Conservation (phyloP, 2,113 vertebrate genomes). For the Peucedramus taeniatus region DNA sequence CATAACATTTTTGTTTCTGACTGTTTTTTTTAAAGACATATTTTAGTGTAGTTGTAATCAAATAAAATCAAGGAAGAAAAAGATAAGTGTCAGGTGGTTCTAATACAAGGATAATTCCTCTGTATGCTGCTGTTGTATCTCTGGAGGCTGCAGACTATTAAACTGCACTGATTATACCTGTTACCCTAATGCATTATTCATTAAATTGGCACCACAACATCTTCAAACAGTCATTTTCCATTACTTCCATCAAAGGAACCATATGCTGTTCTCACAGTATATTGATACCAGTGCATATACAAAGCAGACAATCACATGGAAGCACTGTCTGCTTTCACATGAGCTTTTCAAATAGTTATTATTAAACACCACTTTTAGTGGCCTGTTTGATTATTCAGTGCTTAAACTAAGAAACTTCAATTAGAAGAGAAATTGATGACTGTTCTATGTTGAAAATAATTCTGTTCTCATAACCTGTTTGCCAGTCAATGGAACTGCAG, state of each 20-base stretch:
- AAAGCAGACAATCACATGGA: constrained; percentile 37
- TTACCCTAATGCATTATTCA: constrained; percentile 85
- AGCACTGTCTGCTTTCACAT: constrained; percentile 22
- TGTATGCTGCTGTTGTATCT: constrained; percentile 49
- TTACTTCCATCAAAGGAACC: constrained; percentile 80
- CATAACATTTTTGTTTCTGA: background rate
- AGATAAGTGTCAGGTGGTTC: background rate
- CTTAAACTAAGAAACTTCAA: constrained; percentile 14
- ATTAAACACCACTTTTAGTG: constrained; percentile 14
- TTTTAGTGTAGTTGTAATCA: background rate
- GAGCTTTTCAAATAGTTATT: constrained; percentile 39
- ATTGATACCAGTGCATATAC: constrained; percentile 12
- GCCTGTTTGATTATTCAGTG: constrained; percentile 31
- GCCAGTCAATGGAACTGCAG: background rate
- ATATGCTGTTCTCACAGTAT: constrained; percentile 69
- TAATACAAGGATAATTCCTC: constrained; percentile 1
- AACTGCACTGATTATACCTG: constrained; percentile 82
- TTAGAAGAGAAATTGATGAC: background rate
- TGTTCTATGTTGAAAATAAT: background rate
- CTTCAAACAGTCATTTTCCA: constrained; percentile 83
- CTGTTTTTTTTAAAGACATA: background rate
- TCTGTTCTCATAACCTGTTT: background rate
- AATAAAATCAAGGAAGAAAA: background rate
- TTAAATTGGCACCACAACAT: constrained; percentile 71
- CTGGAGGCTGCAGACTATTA: constrained; percentile 72